Percentiles rank a stretch among this genome's conserved stretches.
Evolutionary conservation across 2,113 vertebrate species (phyloP).

Genomic region (Phoxinus phoxinus): DNA sequence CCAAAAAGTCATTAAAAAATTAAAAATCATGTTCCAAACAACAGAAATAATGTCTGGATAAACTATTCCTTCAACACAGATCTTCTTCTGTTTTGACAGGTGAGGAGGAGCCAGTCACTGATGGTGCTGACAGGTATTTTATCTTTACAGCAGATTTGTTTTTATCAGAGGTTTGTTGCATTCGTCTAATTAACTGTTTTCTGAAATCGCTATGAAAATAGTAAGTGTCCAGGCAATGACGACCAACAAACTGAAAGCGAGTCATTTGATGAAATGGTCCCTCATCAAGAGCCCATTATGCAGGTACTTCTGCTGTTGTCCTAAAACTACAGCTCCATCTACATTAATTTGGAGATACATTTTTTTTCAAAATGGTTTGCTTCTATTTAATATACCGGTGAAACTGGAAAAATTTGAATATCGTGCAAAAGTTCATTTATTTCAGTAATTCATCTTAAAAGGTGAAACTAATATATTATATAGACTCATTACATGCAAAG

Average conservation of each 20-base stretch:
- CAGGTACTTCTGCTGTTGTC: conserved; percentile 33
- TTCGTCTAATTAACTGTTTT: neutral
- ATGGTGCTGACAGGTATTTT: conserved; percentile 38
- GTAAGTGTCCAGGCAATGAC: neutral
- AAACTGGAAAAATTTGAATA: no score
- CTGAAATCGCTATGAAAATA: neutral
- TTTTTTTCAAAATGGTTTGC: neutral
- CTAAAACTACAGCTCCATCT: neutral
- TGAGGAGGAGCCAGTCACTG: neutral
- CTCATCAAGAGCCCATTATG: conserved; percentile 8
- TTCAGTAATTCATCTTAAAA: no score
- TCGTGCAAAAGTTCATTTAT: no score
- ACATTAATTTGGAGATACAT: neutral
- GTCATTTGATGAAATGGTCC: neutral
- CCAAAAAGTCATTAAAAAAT: neutral
- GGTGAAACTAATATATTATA: no score
- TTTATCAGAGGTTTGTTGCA: neutral
- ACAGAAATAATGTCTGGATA: neutral
- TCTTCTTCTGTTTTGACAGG: conserved; percentile 23
- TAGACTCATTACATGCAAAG: no score
- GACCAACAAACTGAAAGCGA: neutral
- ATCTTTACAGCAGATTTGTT: neutral
- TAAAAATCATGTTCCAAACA: neutral
- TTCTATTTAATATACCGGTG: neutral
- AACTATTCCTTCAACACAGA: neutral